Conservation (phyloP, 2,113 vertebrate species). For the Microcebus murinus region DNA sequence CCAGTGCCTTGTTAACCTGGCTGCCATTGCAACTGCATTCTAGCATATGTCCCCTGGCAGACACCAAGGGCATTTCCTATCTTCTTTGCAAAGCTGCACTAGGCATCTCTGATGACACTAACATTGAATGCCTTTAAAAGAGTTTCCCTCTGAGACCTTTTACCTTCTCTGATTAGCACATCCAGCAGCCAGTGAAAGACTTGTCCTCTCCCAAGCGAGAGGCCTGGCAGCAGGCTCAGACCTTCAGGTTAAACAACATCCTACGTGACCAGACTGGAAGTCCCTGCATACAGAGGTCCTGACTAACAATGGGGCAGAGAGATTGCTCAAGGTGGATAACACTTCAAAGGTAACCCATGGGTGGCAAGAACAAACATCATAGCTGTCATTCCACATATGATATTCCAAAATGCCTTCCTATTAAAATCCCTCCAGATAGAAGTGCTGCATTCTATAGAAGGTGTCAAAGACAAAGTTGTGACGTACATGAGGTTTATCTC, state of each 20-base stretch:
- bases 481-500: background rate
- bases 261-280: slow-evolving; percentile 30
- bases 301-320: background rate
- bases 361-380: background rate
- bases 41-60: slow-evolving; percentile 36
- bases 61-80: slow-evolving; percentile 62
- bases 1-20: slow-evolving; percentile 45
- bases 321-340: slow-evolving; percentile 38
- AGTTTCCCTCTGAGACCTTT: slow-evolving; percentile 62
- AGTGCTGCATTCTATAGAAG: background rate
- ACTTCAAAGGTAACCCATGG: slow-evolving; percentile 36
- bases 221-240: slow-evolving; percentile 41
- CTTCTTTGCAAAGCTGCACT: slow-evolving; percentile 41
- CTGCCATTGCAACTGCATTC: background rate
- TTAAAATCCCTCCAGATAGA: slow-evolving; percentile 22
- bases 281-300: background rate
- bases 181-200: slow-evolving; percentile 52
- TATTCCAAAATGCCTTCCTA: slow-evolving; percentile 30
- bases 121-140: slow-evolving; percentile 55
- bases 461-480: background rate
- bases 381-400: background rate
- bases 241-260: slow-evolving; percentile 65
- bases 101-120: slow-evolving; percentile 57
- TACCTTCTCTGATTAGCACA: slow-evolving; percentile 57
- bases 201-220: slow-evolving; percentile 40